Evolutionary conservation across 2,888 invertebrate species (phyloP).

Genomic region (Himalopsyche tibetana): DNA sequence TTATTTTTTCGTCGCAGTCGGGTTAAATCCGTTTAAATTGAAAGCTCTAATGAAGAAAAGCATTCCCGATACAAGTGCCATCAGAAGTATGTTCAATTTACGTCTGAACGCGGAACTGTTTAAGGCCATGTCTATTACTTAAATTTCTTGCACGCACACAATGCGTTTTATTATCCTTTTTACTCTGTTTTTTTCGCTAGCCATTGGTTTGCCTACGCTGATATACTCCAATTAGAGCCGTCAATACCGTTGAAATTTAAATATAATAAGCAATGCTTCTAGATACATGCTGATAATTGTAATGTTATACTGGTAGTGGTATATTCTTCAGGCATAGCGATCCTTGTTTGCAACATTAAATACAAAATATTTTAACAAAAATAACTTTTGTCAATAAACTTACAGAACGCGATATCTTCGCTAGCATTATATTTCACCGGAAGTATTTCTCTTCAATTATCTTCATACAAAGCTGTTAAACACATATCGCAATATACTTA

Average conservation of each 20-base stretch:
- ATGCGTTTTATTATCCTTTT: background rate
- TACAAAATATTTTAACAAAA: no score
- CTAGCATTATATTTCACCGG: background rate
- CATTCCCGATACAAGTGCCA: background rate
- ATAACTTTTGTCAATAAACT: no score
- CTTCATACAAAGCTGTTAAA: background rate
- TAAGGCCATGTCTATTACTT: background rate
- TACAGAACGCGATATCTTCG: no score
- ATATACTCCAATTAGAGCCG: background rate
- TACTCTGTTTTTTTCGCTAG: background rate
- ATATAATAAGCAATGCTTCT: background rate
- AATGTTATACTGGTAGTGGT: background rate
- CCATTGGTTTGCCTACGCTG: background rate
- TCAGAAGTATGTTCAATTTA: background rate
- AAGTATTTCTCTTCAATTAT: background rate
- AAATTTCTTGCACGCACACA: background rate
- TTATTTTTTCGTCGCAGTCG: background rate
- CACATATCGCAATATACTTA: background rate
- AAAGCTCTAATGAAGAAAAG: conserved; percentile 1
- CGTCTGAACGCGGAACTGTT: background rate
- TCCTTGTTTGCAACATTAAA: no score
- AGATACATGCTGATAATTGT: background rate
- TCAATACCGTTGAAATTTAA: background rate
- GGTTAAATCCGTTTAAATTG: background rate
- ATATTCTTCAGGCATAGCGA: no score